Conservation (phyloP, 2,113 vertebrate genomes). For the Ammodytes dubius region DNA sequence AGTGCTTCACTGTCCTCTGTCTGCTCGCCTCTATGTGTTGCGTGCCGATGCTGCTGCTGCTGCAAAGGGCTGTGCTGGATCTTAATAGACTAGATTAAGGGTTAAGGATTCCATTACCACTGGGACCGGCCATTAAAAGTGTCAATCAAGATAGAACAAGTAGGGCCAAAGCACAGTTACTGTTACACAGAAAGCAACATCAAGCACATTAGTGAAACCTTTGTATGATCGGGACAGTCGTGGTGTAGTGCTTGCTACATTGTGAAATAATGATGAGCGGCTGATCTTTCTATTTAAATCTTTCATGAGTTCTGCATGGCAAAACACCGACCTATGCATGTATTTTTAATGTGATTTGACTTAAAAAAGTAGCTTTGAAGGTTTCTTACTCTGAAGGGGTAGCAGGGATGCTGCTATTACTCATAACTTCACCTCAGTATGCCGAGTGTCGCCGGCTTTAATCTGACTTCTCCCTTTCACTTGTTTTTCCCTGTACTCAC, state of each 20-base stretch:
- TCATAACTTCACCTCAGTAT: neutral
- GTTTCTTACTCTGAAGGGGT: constrained; percentile 16
- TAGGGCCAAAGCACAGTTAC: constrained; percentile 18
- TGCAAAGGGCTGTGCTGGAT: constrained; percentile 30
- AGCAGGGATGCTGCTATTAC: neutral
- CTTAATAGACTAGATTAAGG: constrained; percentile 50
- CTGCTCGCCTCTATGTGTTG: constrained; percentile 13
- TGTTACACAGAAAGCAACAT: constrained; percentile 3
- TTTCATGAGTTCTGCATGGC: constrained; percentile 51
- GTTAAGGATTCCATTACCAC: constrained; percentile 49
- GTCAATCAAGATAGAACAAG: constrained; percentile 24
- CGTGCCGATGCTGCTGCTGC: constrained; percentile 5
- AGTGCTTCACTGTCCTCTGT: constrained; percentile 9
- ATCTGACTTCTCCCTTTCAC: neutral
- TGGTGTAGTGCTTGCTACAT: neutral
- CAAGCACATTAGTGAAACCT: neutral
- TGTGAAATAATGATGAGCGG: constrained; percentile 26
- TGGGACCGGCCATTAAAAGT: constrained; percentile 30
- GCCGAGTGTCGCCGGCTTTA: neutral
- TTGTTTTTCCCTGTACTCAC: neutral
- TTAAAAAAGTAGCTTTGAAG: constrained; percentile 43
- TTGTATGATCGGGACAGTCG: constrained; percentile 5
- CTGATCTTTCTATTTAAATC: constrained; percentile 37
- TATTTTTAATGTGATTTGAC: constrained; percentile 61
- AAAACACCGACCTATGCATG: constrained; percentile 47